These are phyloP conservation scores for Tachina fera DNA, from an alignment of 2,888 invertebrate species.

Conservation along the genomic window DNA sequence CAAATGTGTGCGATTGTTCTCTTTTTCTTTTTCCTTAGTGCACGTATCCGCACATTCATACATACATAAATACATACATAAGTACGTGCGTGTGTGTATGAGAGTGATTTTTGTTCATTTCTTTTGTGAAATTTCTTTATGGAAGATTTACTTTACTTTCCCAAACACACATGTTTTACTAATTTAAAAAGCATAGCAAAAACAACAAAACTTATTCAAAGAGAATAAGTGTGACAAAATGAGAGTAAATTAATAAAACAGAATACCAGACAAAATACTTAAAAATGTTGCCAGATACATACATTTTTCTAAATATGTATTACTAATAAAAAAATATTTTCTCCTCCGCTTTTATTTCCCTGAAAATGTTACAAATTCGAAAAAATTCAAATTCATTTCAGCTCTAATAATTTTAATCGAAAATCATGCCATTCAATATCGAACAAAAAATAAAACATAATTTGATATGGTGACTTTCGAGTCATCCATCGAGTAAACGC, in stretches of 20 bases:
- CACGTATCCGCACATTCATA: conserved; percentile 24
- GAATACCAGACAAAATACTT: conserved; percentile 18
- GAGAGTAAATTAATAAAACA: conserved; percentile 36
- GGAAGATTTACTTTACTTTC: conserved; percentile 64
- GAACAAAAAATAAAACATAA: too few relatives aligned
- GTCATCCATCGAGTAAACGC: too few relatives aligned
- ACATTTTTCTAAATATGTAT: neutral
- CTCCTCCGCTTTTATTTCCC: too few relatives aligned
- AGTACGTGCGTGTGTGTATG: neutral
- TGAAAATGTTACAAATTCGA: too few relatives aligned
- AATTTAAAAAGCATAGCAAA: conserved; percentile 36
- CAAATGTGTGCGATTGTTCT: conserved; percentile 62
- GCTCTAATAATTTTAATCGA: too few relatives aligned
- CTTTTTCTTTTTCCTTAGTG: conserved; percentile 52
- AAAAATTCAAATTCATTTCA: too few relatives aligned
- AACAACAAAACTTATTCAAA: conserved; percentile 38
- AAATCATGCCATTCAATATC: too few relatives aligned
- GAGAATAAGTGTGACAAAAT: conserved; percentile 46
- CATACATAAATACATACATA: too few relatives aligned
- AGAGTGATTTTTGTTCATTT: conserved; percentile 45
- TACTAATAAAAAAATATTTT: too few relatives aligned
- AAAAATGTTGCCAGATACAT: conserved; percentile 30
- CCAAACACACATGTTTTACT: conserved; percentile 53
- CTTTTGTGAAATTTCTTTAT: conserved; percentile 62
- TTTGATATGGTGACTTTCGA: too few relatives aligned